These are phyloP conservation scores for Brachyhypopomus gauderio DNA, from an alignment of 2,113 vertebrate species.

Conservation along the genomic window DNA sequence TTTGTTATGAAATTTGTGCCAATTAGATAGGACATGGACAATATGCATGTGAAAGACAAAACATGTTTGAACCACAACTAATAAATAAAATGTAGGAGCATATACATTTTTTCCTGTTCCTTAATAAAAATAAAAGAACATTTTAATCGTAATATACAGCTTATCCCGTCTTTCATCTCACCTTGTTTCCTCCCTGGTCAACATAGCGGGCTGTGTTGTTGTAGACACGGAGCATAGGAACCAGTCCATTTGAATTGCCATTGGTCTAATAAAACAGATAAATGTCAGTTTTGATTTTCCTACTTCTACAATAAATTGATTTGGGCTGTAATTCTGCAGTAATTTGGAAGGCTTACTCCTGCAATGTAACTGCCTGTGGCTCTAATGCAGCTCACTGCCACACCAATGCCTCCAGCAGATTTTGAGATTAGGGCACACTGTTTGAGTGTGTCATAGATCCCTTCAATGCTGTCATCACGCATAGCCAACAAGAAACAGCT, in stretches of 20 bases:
- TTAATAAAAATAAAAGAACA: no score
- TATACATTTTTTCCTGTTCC: no score
- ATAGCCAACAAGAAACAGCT: constrained; percentile 96
- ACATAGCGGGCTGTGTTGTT: constrained; percentile 98
- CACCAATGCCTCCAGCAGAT: constrained; percentile 93
- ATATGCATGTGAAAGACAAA: neutral
- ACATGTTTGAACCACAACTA: no score
- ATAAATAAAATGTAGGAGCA: no score
- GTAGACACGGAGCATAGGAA: constrained; percentile 96
- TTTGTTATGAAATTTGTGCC: neutral
- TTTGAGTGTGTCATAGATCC: constrained; percentile 95
- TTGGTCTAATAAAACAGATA: constrained; percentile 80
- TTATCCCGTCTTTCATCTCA: constrained; percentile 52
- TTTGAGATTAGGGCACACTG: constrained; percentile 96
- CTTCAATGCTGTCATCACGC: constrained; percentile 97
- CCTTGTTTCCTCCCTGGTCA: constrained; percentile 98
- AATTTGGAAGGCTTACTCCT: constrained; percentile 78
- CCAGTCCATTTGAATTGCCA: constrained; percentile 91
- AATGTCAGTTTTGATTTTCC: neutral
- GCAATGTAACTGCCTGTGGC: constrained; percentile 96
- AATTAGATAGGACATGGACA: neutral
- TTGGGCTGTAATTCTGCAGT: neutral
- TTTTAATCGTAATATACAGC: no score
- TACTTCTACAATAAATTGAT: neutral
- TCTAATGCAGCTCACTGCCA: constrained; percentile 94